Base-by-base conservation (phyloP, 1,140 invertebrate genomes). In the Druon quercuslanigerum region DNA sequence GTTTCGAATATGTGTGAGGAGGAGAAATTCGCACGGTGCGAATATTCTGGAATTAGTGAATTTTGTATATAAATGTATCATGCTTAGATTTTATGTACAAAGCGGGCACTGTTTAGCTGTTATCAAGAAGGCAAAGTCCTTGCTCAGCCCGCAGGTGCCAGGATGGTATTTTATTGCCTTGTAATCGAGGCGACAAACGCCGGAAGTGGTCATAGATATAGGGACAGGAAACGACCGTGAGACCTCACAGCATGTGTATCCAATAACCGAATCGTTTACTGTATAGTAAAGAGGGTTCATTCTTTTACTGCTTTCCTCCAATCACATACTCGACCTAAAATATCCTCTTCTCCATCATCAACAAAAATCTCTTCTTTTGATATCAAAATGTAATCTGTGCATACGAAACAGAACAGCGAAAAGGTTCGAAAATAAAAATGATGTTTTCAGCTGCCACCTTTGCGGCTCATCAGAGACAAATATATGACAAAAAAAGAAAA, bases 131-230 rank as follows among this genome's bases (percentile, higher is more conserved):
- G 80, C 77, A 60, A 72, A 72, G 82, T 83, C 80, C 79, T 79
- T 79, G 84, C 83, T 78, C 70, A 76, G 79, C 81, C 77, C 85
- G 87, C 89, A 90, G 89, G 88, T 90, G 88, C 81, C 83, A 80
- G 72, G 81, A 79, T 80, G 81, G 79, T 87, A 83, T 87, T 90
- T 90, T 90, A 89, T 89, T 87, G 86, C 85, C 72, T 76, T 82
- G 83, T 85, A 89, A 88, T 89, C 88, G 87, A 89, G 85, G 77
- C 83, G 82, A 81, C 83, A 79, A 83, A 86, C 82, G 84, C 86
- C 89, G 89, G 89, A 89, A 89, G 83, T 84, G 83, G 79, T 78
- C 74, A 79, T 79, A 84, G 86, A 90, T 86, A 85, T 79, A 88
- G 83, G 46, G 73, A 75, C 78, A 82, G 81, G 80, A 87, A 88